phyloP scores from a whole-genome alignment of 2,113 vertebrate genomes.

The Nyctibius bracteatus region DNA sequence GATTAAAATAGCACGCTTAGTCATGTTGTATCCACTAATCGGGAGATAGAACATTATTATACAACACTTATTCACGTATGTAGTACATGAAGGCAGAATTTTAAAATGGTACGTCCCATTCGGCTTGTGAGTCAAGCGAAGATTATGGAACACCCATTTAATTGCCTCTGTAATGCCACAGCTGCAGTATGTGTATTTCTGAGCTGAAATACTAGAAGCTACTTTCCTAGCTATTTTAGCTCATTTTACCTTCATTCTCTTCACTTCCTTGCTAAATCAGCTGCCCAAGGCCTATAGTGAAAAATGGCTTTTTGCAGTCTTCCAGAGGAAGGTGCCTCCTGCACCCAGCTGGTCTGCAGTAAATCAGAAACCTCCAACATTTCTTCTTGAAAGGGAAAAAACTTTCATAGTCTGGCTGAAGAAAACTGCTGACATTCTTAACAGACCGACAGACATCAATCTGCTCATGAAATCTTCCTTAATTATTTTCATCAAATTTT shows the following conservation, averaged over 20 bases:
- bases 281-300: not conserved
- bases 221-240: conserved; percentile 31
- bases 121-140: conserved; percentile 29
- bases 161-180: conserved; percentile 58
- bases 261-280: not conserved
- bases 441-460: not conserved
- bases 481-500: not conserved
- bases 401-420: not conserved
- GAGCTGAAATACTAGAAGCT: conserved; percentile 20
- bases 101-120: conserved; percentile 22
- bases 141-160: conserved; percentile 62
- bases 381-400: not conserved
- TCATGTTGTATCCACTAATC: conserved; percentile 43
- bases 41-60: conserved; percentile 23
- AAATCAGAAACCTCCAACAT: not conserved
- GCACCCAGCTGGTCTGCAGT: not conserved
- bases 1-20: conserved; percentile 56
- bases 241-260: conserved; percentile 46
- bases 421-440: not conserved
- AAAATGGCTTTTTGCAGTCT: not conserved
- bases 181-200: conserved; percentile 43
- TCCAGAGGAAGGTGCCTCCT: not conserved
- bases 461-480: not conserved
- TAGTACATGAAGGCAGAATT: conserved; percentile 36
- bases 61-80: not conserved